Conservation (phyloP, 1,140 invertebrate genomes). For the Pseudomyrmex cubaensis region DNA sequence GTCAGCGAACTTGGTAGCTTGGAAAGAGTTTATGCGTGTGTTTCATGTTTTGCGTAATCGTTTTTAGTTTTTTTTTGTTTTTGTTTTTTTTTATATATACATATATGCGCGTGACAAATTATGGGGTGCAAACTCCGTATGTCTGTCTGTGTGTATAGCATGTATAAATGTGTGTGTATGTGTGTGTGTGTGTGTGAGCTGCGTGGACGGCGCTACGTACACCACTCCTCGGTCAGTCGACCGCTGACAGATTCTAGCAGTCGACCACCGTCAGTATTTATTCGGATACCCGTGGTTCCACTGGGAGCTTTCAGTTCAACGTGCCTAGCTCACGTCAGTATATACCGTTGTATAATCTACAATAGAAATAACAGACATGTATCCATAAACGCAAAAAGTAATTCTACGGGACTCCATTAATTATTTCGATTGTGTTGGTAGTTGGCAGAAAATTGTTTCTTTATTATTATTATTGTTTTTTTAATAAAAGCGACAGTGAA, state of each 20-base stretch:
- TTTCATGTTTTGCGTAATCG: not conserved
- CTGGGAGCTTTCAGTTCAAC: constrained; percentile 69
- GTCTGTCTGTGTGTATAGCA: constrained; percentile 59
- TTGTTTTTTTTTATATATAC: constrained; percentile 69
- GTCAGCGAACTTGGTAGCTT: constrained; percentile 71
- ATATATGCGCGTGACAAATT: constrained; percentile 74
- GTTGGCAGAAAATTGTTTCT: too few species aligned
- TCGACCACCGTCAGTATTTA: constrained; percentile 74
- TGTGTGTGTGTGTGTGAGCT: constrained; percentile 69
- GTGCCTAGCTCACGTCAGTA: constrained; percentile 81
- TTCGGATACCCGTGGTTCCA: constrained; percentile 74
- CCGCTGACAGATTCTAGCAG: constrained; percentile 65
- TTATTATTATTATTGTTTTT: too few species aligned
- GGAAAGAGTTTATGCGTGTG: constrained; percentile 62
- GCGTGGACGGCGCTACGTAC: constrained; percentile 76
- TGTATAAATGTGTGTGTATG: not conserved
- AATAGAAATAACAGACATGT: not conserved
- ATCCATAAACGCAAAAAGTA: too few species aligned
- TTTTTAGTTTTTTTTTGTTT: constrained; percentile 64
- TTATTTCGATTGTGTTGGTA: too few species aligned
- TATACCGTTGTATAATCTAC: constrained; percentile 83
- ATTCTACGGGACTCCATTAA: too few species aligned
- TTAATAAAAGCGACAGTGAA: too few species aligned
- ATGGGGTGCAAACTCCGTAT: constrained; percentile 70
- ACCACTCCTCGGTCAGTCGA: constrained; percentile 77